Conservation (phyloP, 2,888 invertebrate genomes). For the Cantharis lateralis region DNA sequence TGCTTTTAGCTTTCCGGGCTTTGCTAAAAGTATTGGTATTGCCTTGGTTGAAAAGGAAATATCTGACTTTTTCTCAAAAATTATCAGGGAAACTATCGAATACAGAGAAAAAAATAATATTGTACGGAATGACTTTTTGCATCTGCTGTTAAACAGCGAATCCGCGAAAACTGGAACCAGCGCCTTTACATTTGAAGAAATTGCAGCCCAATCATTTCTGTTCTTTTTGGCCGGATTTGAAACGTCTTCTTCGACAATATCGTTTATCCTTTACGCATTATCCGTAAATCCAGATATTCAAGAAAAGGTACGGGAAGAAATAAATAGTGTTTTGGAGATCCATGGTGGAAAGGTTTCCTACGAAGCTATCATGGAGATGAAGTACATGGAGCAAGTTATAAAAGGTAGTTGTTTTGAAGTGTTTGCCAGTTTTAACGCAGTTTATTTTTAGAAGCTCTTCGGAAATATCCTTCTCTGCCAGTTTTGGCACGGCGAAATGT, state of each 20-base stretch:
- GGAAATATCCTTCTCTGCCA: not conserved
- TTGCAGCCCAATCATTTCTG: not conserved
- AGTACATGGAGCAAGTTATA: not conserved
- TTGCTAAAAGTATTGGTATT: not conserved
- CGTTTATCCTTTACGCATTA: not conserved
- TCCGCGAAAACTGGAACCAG: not conserved
- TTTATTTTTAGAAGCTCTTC: not conserved
- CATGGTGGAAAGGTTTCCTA: not conserved
- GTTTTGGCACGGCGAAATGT: not conserved
- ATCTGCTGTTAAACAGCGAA: not conserved
- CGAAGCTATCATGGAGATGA: not conserved
- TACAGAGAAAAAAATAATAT: conserved; percentile 9
- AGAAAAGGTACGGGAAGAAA: not conserved
- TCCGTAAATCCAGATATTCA: not conserved
- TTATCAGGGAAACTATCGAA: conserved; percentile 1
- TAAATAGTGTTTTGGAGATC: not conserved
- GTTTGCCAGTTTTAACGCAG: not conserved
- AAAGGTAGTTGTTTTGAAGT: not conserved
- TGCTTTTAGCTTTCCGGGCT: not conserved
- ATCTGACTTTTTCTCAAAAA: not conserved
- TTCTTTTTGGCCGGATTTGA: conserved; percentile 2
- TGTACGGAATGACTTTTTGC: conserved; percentile 3
- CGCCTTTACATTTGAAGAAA: not conserved
- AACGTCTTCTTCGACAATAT: not conserved
- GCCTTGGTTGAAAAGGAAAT: not conserved